Evolutionary conservation across 2,888 invertebrate genomes (phyloP).

Genomic region (Brachylomia viminalis): DNA sequence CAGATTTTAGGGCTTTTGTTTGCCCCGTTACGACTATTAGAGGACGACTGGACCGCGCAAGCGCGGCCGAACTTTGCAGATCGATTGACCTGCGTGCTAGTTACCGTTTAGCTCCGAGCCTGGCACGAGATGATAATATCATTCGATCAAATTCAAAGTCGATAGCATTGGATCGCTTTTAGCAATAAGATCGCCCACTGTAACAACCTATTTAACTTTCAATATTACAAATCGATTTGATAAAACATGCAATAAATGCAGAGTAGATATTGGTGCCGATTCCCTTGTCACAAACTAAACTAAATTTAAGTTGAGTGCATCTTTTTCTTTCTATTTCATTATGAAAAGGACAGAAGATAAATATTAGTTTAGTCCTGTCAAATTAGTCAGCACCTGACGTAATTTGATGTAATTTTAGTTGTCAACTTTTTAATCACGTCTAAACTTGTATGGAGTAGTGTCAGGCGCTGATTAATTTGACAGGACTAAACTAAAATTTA

Average conservation of each 20-base stretch:
- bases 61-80: conserved; percentile 40
- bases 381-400: too few species aligned
- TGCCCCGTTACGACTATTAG: conserved; percentile 19
- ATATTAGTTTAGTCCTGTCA: too few species aligned
- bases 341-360: too few species aligned
- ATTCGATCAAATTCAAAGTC: conserved; percentile 39
- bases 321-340: too few species aligned
- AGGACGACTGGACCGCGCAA: conserved; percentile 36
- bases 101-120: conserved; percentile 15
- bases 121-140: conserved; percentile 37
- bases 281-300: too few species aligned
- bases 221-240: background rate
- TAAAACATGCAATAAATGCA: background rate
- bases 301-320: too few species aligned
- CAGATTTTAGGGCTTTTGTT: conserved; percentile 40
- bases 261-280: too few species aligned
- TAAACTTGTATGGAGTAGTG: too few species aligned
- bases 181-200: background rate
- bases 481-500: too few species aligned
- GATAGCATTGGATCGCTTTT: conserved; percentile 23
- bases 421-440: too few species aligned
- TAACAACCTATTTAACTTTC: background rate
- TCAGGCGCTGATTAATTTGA: too few species aligned
- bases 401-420: too few species aligned
- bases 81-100: conserved; percentile 41